Evolutionary conservation across 2,113 vertebrate species (phyloP).

Genomic region (Hemicordylus capensis): DNA sequence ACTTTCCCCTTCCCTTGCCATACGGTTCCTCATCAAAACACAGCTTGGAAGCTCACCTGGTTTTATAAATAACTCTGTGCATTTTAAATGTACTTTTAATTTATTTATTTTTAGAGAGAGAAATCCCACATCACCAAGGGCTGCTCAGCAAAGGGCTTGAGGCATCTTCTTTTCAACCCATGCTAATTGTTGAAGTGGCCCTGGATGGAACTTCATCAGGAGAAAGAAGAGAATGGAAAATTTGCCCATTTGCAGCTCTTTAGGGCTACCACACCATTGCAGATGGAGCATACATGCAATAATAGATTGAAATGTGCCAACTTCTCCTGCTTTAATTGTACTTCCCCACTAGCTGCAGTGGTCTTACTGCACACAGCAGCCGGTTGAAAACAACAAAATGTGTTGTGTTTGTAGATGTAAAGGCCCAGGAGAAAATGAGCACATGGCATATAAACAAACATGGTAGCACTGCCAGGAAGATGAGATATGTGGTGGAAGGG

Average conservation of each 20-base stretch:
- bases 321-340: neutral
- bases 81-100: conserved; percentile 29
- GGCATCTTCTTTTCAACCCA: conserved; percentile 29
- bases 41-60: conserved; percentile 54
- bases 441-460: no score
- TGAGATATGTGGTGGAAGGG: no score
- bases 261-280: neutral
- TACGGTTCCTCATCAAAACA: conserved; percentile 34
- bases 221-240: neutral
- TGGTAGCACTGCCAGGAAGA: no score
- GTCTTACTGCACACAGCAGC: neutral
- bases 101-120: neutral
- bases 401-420: neutral
- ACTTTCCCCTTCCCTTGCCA: neutral
- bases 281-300: neutral
- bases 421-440: no score
- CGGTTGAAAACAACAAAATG: neutral
- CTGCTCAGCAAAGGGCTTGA: neutral
- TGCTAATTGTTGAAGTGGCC: conserved; percentile 27
- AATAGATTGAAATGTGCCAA: neutral
- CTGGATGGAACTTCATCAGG: conserved; percentile 1
- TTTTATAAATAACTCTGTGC: conserved; percentile 52
- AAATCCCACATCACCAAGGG: conserved; percentile 2
- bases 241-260: conserved; percentile 8
- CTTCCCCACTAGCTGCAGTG: neutral